These are phyloP conservation scores for Zosterops japonicus DNA, from an alignment of 2,113 vertebrate species.

Conservation along the genomic window DNA sequence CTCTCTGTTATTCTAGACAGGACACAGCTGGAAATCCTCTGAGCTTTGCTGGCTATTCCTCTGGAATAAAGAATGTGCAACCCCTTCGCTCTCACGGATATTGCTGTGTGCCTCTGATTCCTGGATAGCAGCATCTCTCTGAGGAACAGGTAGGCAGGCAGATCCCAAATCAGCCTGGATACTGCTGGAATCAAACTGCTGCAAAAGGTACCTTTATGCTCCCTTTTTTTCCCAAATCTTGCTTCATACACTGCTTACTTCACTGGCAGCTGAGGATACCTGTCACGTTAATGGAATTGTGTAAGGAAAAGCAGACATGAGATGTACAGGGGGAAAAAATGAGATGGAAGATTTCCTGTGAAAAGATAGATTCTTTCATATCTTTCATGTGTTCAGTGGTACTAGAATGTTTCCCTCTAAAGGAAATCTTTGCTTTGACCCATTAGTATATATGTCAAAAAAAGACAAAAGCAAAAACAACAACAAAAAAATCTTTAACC, in stretches of 20 bases:
- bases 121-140: neutral
- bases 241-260: neutral
- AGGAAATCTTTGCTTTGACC: conserved; percentile 31
- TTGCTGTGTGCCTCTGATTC: neutral
- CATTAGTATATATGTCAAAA: neutral
- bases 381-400: neutral
- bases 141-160: neutral
- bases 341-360: neutral
- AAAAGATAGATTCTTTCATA: neutral
- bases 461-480: neutral
- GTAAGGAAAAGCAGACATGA: neutral
- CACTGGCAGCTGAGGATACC: neutral
- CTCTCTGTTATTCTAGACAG: conserved; percentile 29
- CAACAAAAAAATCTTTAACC: neutral
- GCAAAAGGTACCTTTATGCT: neutral
- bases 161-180: neutral
- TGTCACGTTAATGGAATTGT: rapidly evolving
- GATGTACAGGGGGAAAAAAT: neutral
- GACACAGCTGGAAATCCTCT: conserved; percentile 44
- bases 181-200: neutral
- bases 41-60: conserved; percentile 32
- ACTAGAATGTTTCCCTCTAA: neutral
- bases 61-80: conserved; percentile 16
- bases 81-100: neutral
- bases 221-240: neutral